Evolutionary conservation across 2,888 invertebrate species (phyloP).

Genomic region (Empis livida): DNA sequence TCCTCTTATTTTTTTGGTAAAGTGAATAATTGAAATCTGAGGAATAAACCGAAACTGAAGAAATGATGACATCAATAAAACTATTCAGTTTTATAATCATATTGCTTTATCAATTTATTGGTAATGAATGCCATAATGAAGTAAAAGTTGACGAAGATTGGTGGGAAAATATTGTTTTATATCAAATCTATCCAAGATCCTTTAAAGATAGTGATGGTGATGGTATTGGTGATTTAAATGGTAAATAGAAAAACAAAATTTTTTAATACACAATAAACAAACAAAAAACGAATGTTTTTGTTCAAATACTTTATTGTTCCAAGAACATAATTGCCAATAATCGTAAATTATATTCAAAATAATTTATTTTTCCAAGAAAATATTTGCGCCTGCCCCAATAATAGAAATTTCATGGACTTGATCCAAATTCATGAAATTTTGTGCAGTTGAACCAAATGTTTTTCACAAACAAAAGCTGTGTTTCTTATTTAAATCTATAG

Average conservation of each 20-base stretch:
- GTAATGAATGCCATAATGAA: conserved; percentile 38
- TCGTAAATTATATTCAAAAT: too few relatives aligned
- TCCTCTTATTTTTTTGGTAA: too few relatives aligned
- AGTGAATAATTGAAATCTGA: not conserved
- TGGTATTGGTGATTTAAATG: conserved; percentile 51
- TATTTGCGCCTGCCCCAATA: too few relatives aligned
- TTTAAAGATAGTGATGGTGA: conserved; percentile 68
- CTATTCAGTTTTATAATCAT: not conserved
- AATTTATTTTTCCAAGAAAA: too few relatives aligned
- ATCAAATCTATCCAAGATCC: conserved; percentile 69
- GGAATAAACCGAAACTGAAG: not conserved
- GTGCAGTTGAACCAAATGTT: too few relatives aligned
- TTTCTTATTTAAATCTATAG: too few relatives aligned
- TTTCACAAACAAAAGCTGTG: too few relatives aligned
- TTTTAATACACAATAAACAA: too few relatives aligned
- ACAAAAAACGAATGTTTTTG: not conserved
- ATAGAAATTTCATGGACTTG: too few relatives aligned
- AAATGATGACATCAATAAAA: not conserved
- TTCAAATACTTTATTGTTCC: too few relatives aligned
- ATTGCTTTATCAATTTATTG: not conserved
- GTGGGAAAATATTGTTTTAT: conserved; percentile 64
- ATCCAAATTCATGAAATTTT: too few relatives aligned
- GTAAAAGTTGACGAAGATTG: conserved; percentile 39
- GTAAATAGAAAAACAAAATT: conserved; percentile 21
- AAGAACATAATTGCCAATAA: too few relatives aligned